Evolutionary conservation across 1,140 invertebrate species (phyloP).

Genomic region (Drosophila yakuba): DNA sequence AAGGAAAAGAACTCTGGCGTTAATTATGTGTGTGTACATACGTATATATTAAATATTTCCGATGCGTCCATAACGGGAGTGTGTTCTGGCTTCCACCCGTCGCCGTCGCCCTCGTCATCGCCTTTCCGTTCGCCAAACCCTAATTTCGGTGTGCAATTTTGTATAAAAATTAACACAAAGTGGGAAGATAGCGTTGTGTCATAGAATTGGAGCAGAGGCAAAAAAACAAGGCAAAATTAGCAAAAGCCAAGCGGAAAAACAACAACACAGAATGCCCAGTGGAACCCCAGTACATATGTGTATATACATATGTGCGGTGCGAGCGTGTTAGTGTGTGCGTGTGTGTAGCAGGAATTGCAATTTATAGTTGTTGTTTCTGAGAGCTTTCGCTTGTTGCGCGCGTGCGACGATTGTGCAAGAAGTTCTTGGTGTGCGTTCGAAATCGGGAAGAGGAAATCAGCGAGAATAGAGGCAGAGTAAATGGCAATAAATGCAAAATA

Average conservation of each 20-base stretch:
- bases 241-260: constrained; percentile 36
- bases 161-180: constrained; percentile 58
- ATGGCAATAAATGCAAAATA: constrained; percentile 36
- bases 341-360: constrained; percentile 76
- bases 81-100: constrained; percentile 14
- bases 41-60: constrained; percentile 41
- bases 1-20: constrained; percentile 30
- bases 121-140: constrained; percentile 5
- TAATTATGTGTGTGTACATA: constrained; percentile 8
- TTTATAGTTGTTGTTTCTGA: constrained; percentile 68
- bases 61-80: constrained; percentile 56
- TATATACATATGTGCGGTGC: constrained; percentile 9
- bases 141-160: constrained; percentile 53
- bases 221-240: constrained; percentile 52
- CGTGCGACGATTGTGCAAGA: constrained; percentile 70
- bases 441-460: constrained; percentile 40
- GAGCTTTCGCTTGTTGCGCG: constrained; percentile 81
- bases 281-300: constrained; percentile 29
- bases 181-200: constrained; percentile 57
- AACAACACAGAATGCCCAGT: constrained; percentile 40
- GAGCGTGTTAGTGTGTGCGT: constrained; percentile 28
- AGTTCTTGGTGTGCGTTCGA: constrained; percentile 44
- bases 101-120: background rate
- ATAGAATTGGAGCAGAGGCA: constrained; percentile 76
- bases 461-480: constrained; percentile 50